Evolutionary conservation across 2,888 invertebrate species (phyloP), one percentile per base, ranked within the genome.

Genomic region (Himalopsyche anomala): DNA sequence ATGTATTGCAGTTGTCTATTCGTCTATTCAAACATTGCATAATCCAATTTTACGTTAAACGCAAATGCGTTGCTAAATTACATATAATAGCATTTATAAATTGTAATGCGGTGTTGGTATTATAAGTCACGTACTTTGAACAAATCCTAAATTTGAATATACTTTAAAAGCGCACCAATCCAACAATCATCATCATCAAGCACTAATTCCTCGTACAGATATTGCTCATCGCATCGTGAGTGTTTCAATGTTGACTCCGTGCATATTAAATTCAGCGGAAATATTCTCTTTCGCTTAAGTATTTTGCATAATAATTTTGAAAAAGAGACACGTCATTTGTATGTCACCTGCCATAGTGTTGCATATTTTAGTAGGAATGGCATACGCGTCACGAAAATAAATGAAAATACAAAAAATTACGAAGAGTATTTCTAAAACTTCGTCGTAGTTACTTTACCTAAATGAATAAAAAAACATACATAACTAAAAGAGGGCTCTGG

Each of bases 281-380:
- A 62, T n/a, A 28, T 62, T 19, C 9, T 28, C 28, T 19, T 19
- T 62, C 62, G 2, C 11, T 5, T 2, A 62, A 19, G 19, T 9
- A 62, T 62, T 62, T 62, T 62, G 62, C 62, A 62, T 62, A 62
- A 62, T 62, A 62, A 19, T 62, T 51, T 51, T 51, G 51, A 51
- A 51, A 62, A 19, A 4, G 9, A 8, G 62, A 62, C n/a, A 62
- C 28, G 28, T 62, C 62, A 28, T 28, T 62, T 5, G 28, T 62
- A 19, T 19, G n/a, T 62, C 62, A 62, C 19, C 28, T 62, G 62
- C 19, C n/a, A 62, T 15, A n/a, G 62, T 62, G 11, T 62, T 62
- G 28, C 15, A 62, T 28, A 62, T 62, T 19, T 19, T 15, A 51
- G 51, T 51, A 51, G 15, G 51, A 51, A 15, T 51, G 51, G 15